These are phyloP conservation scores for Dendroctonus ponderosae DNA, from an alignment of 1,140 invertebrate genomes.

Conservation along the genomic window DNA sequence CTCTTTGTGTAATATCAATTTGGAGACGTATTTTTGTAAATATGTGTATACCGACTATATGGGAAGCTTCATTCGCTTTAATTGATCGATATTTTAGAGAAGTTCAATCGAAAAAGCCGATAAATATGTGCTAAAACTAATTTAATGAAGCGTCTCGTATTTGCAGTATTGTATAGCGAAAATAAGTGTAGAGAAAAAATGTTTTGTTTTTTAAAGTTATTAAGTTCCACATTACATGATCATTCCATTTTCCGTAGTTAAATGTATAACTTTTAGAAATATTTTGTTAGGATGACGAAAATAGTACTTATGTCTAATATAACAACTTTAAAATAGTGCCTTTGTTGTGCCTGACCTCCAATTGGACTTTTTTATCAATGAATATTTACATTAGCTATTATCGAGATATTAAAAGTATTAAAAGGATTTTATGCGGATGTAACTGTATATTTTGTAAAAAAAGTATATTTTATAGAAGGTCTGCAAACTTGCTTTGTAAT, in stretches of 20 bases:
- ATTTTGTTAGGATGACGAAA: constrained; percentile 13
- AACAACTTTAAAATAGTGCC: constrained; percentile 38
- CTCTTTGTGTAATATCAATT: constrained; percentile 21
- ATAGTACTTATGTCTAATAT: constrained; percentile 36
- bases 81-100: constrained; percentile 4
- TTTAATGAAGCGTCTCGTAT: neutral
- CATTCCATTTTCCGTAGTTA: constrained; percentile 15
- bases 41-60: constrained; percentile 34
- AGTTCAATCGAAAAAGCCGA: too few species aligned
- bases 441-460: constrained; percentile 44
- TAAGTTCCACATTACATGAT: constrained; percentile 6
- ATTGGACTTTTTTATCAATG: constrained; percentile 5
- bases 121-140: too few species aligned
- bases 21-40: constrained; percentile 41
- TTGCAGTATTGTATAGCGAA: constrained; percentile 29
- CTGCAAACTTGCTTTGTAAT: constrained; percentile 43
- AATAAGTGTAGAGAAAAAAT: neutral
- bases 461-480: constrained; percentile 37
- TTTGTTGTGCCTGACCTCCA: constrained; percentile 37
- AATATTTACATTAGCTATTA: constrained; percentile 7
- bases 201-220: constrained; percentile 26
- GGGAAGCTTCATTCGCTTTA: neutral
- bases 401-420: constrained; percentile 40
- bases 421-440: constrained; percentile 37
- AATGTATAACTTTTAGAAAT: constrained; percentile 30